These are phyloP conservation scores for Tetragnatha montana DNA, from an alignment of 2,888 invertebrate genomes.

Conservation along the genomic window DNA sequence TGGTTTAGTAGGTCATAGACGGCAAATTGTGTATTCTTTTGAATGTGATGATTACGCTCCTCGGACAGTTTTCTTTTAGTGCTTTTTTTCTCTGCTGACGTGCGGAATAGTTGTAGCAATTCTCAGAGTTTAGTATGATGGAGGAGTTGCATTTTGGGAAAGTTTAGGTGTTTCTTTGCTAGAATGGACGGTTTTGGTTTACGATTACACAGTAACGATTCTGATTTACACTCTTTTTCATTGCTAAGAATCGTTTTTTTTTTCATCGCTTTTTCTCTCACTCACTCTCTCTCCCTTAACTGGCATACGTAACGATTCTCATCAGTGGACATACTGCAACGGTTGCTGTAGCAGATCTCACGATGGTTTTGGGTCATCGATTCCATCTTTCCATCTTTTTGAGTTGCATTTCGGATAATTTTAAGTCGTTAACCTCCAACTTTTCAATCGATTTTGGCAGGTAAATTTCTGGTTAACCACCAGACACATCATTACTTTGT, in stretches of 20 bases:
- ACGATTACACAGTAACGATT: too few species aligned
- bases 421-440: not conserved
- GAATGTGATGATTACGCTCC: slow-evolving; percentile 47
- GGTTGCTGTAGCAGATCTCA: too few species aligned
- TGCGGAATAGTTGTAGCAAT: not conserved
- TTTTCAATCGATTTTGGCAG: not conserved
- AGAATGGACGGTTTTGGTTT: too few species aligned
- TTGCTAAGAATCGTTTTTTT: too few species aligned
- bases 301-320: too few species aligned
- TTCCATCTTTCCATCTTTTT: too few species aligned
- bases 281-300: too few species aligned
- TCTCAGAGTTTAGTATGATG: not conserved
- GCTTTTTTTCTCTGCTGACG: not conserved
- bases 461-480: not conserved
- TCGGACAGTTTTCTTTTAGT: slow-evolving; percentile 10
- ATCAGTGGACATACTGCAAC: too few species aligned
- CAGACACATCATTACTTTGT: not conserved
- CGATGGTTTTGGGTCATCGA: too few species aligned
- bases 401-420: too few species aligned
- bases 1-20: slow-evolving; percentile 26
- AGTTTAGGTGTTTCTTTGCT: not conserved
- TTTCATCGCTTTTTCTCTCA: too few species aligned
- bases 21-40: slow-evolving; percentile 56
- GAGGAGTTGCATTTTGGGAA: not conserved
- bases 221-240: too few species aligned